These are phyloP conservation scores for Tigriopus californicus DNA, from an alignment of 2,888 invertebrate species.

Conservation along the genomic window DNA sequence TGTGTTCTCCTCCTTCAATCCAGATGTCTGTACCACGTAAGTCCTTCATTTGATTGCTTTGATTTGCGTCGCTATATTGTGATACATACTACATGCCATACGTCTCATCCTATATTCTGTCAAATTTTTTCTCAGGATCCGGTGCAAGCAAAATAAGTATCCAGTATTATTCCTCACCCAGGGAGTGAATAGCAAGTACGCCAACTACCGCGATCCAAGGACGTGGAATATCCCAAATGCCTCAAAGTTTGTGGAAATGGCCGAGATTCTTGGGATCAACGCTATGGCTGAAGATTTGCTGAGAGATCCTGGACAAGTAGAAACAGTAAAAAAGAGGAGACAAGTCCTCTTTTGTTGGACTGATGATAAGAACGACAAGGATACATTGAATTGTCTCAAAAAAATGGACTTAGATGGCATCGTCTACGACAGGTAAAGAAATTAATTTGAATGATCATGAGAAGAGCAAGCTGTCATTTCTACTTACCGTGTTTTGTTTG, in stretches of 20 bases:
- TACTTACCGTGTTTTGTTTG: not conserved
- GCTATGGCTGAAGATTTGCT: constrained; percentile 82
- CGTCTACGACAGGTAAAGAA: constrained; percentile 67
- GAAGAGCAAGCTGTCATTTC: too few relatives aligned
- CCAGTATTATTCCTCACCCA: constrained; percentile 88
- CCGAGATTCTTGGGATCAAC: constrained; percentile 44
- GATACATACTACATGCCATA: not conserved
- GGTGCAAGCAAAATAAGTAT: constrained; percentile 86
- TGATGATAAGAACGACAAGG: constrained; percentile 75
- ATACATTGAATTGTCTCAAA: constrained; percentile 65
- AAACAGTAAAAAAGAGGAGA: constrained; percentile 44
- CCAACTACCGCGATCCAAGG: constrained; percentile 62
- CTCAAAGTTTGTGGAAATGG: constrained; percentile 38
- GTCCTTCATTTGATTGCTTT: constrained; percentile 20
- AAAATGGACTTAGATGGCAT: constrained; percentile 80
- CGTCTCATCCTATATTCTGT: not conserved
- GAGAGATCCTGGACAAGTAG: constrained; percentile 59
- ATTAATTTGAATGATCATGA: too few relatives aligned
- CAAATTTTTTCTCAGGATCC: constrained; percentile 35
- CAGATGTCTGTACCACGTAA: constrained; percentile 79
- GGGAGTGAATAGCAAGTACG: constrained; percentile 48
- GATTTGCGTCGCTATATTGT: not conserved
- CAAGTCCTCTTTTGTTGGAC: constrained; percentile 93
- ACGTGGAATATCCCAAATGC: constrained; percentile 62
- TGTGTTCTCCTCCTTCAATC: constrained; percentile 85